Conservation (phyloP, 2,113 vertebrate species). For the Tinamus guttatus region DNA sequence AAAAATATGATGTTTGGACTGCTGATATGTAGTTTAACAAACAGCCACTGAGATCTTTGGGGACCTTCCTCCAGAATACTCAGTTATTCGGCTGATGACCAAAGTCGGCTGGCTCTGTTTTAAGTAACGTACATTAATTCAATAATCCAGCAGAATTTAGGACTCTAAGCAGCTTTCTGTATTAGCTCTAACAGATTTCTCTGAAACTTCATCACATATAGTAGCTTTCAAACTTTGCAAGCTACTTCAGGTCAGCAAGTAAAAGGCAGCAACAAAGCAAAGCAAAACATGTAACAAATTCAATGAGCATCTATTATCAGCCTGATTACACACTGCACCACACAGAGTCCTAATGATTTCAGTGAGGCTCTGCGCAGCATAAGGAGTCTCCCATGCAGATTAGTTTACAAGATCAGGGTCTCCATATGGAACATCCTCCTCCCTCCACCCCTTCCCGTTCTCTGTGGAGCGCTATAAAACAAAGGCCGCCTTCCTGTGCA, state of each 20-base stretch:
- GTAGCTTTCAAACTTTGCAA: slow-evolving; percentile 15
- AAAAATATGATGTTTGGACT: background rate
- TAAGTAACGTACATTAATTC: slow-evolving; percentile 8
- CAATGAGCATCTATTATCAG: slow-evolving; percentile 63
- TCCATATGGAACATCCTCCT: slow-evolving; percentile 50
- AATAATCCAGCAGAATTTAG: slow-evolving; percentile 5
- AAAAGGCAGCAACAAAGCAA: slow-evolving; percentile 48
- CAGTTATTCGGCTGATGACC: background rate
- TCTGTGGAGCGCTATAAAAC: background rate
- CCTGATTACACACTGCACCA: slow-evolving; percentile 57
- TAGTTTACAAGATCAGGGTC: slow-evolving; percentile 46
- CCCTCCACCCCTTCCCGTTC: slow-evolving; percentile 25
- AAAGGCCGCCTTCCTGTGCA: background rate
- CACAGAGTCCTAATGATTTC: slow-evolving; percentile 52
- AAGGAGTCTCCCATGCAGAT: slow-evolving; percentile 56
- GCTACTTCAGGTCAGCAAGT: slow-evolving; percentile 30
- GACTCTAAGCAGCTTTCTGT: background rate
- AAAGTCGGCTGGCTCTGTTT: background rate
- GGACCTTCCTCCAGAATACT: background rate
- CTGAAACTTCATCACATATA: background rate
- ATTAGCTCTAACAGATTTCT: background rate
- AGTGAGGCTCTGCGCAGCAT: slow-evolving; percentile 36
- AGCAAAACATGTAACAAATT: slow-evolving; percentile 61
- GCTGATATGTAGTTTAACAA: background rate
- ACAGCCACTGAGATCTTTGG: background rate